These are phyloP conservation scores for Noctua comes DNA, from an alignment of 2,888 invertebrate genomes.

Conservation along the genomic window DNA sequence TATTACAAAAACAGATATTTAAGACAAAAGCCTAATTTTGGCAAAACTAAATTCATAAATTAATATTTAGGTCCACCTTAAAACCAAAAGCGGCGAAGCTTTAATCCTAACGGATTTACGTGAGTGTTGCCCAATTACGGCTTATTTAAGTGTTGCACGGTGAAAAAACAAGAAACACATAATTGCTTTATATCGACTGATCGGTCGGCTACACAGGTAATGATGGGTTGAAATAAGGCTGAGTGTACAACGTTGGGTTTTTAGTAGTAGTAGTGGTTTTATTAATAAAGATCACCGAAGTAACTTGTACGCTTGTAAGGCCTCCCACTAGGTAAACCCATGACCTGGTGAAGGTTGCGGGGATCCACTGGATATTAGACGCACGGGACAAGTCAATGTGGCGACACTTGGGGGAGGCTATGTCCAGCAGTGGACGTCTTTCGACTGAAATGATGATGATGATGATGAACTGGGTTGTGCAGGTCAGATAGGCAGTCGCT, in stretches of 20 bases:
- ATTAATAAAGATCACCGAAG: background rate
- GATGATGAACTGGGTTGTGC: no score
- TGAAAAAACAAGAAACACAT: constrained; percentile 70
- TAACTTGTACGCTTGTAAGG: no score
- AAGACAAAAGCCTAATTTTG: no score
- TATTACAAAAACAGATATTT: background rate
- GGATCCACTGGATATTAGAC: no score
- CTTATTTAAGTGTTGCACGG: constrained; percentile 65
- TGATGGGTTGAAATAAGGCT: constrained; percentile 68
- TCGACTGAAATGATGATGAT: no score
- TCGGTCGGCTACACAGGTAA: constrained; percentile 68
- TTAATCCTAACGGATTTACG: constrained; percentile 52
- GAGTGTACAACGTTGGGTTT: constrained; percentile 13
- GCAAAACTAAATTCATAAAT: background rate
- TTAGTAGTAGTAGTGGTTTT: background rate
- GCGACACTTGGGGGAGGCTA: no score
- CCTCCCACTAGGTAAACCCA: no score
- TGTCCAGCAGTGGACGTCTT: no score
- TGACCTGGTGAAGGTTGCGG: no score
- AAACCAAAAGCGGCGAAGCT: constrained; percentile 25
- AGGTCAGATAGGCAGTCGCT: no score
- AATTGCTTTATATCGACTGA: constrained; percentile 74
- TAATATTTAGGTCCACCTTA: background rate
- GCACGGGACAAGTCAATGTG: no score
- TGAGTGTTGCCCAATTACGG: constrained; percentile 67